Conservation (phyloP, 92 coral and sea anemone species). For the Chrysogorgia sp. region DNA sequence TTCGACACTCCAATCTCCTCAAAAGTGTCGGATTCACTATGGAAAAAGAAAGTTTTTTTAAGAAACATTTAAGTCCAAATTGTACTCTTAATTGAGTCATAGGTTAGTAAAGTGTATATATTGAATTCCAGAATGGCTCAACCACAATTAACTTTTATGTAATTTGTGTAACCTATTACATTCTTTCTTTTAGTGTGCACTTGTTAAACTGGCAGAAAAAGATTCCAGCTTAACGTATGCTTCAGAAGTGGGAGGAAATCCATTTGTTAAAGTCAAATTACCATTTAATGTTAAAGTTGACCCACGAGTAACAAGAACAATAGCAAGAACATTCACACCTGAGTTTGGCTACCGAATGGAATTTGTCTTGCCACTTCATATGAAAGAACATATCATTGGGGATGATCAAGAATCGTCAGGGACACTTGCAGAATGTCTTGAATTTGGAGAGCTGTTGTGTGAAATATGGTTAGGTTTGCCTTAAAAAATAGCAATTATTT, state of each 20-base stretch:
- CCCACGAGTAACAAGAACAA: conserved; percentile 73
- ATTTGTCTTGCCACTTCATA: conserved; percentile 64
- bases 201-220: conserved; percentile 53
- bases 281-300: conserved; percentile 76
- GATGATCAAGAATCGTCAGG: conserved; percentile 47
- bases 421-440: conserved; percentile 85
- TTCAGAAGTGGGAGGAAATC: conserved; percentile 91
- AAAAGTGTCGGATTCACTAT: too few species aligned
- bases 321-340: conserved; percentile 95
- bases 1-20: too few species aligned
- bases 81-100: too few species aligned
- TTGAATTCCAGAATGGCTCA: too few species aligned
- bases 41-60: too few species aligned
- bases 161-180: not conserved
- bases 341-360: conserved; percentile 83
- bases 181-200: conserved; percentile 68
- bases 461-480: conserved; percentile 75
- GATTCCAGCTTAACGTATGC: conserved; percentile 78
- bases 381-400: conserved; percentile 47
- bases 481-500: too few species aligned
- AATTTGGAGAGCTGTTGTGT: conserved; percentile 69
- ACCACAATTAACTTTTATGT: not conserved
- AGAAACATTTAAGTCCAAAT: too few species aligned
- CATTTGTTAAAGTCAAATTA: conserved; percentile 76
- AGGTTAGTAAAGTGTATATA: too few species aligned